phyloP scores from a whole-genome alignment of 2,797 vertebrate genomes.

The Staurois parvus region DNA sequence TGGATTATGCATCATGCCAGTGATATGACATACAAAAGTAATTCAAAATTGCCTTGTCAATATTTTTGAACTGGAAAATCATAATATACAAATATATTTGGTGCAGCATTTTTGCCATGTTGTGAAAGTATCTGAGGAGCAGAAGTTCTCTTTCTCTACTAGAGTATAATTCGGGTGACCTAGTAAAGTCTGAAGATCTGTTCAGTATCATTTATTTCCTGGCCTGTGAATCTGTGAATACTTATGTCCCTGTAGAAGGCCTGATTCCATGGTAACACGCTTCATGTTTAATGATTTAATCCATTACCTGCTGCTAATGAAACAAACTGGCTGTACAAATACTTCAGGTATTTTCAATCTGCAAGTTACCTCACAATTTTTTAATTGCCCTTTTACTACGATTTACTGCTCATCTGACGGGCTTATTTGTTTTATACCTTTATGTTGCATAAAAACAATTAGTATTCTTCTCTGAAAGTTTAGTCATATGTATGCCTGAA shows the following conservation, averaged over 20 bases:
- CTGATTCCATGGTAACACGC: slow-evolving; percentile 77
- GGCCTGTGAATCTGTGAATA: slow-evolving; percentile 68
- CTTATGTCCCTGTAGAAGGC: slow-evolving; percentile 69
- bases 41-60: too few relatives aligned
- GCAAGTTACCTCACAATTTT: not conserved
- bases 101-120: too few relatives aligned
- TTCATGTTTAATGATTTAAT: slow-evolving; percentile 63
- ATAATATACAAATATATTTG: not conserved
- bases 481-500: too few relatives aligned
- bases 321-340: slow-evolving; percentile 35
- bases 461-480: too few relatives aligned
- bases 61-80: not conserved
- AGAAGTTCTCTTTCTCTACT: slow-evolving; percentile 27
- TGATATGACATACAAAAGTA: too few relatives aligned
- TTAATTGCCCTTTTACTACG: not conserved
- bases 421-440: not conserved
- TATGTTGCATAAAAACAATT: not conserved
- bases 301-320: slow-evolving; percentile 68
- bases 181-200: slow-evolving; percentile 66
- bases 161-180: slow-evolving; percentile 67
- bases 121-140: not conserved
- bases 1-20: too few relatives aligned
- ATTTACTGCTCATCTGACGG: not conserved
- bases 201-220: slow-evolving; percentile 70
- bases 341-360: not conserved